These are phyloP conservation scores for Volucella inflata DNA, from an alignment of 2,888 invertebrate species.

Conservation along the genomic window DNA sequence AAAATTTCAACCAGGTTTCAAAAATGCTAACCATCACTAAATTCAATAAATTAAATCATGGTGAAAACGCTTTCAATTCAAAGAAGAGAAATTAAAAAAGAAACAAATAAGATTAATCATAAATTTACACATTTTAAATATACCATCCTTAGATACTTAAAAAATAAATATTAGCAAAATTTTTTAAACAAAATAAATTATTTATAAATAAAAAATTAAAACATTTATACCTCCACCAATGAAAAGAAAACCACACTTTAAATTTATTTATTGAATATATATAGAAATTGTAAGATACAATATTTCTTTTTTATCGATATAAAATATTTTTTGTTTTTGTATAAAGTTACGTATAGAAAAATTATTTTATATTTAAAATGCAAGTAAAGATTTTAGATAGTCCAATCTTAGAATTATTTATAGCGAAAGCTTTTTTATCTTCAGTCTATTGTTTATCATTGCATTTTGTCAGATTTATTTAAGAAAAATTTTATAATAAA, in stretches of 20 bases:
- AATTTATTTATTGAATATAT: constrained; percentile 28
- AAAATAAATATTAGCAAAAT: constrained; percentile 46
- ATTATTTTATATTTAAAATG: constrained; percentile 55
- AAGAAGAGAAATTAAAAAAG: neutral
- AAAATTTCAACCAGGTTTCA: constrained; percentile 19
- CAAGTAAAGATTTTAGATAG: constrained; percentile 62
- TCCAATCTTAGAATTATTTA: constrained; percentile 70
- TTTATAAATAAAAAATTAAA: constrained; percentile 39
- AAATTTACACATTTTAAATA: constrained; percentile 65
- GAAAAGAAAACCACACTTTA: constrained; percentile 39
- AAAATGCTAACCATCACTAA: constrained; percentile 16
- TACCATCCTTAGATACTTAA: constrained; percentile 64
- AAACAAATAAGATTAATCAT: constrained; percentile 20
- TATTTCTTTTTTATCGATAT: neutral
- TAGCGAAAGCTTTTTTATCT: constrained; percentile 42
- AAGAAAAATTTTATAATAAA: neutral
- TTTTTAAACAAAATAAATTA: constrained; percentile 59
- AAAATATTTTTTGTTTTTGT: constrained; percentile 35
- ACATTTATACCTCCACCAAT: constrained; percentile 72
- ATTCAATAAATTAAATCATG: constrained; percentile 32
- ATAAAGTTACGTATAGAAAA: constrained; percentile 43
- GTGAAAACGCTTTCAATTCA: constrained; percentile 40
- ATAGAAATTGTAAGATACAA: constrained; percentile 16
- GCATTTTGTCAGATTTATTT: neutral
- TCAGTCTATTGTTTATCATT: constrained; percentile 17